Conservation (phyloP, 2,113 vertebrate genomes). For the Physeter macrocephalus region DNA sequence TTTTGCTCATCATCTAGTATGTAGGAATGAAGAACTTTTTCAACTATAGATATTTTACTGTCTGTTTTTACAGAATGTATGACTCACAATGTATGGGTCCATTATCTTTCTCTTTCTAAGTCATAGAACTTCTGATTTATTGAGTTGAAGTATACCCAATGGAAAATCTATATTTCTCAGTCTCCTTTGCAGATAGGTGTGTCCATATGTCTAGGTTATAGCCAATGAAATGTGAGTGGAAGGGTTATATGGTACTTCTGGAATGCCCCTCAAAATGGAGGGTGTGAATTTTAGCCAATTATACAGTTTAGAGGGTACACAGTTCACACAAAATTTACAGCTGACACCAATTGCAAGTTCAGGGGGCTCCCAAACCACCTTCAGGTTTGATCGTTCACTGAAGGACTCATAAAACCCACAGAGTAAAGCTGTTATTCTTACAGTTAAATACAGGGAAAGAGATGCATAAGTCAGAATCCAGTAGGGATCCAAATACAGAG, state of each 20-base stretch:
- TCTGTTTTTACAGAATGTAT: background rate
- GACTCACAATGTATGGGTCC: background rate
- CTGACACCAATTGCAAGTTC: background rate
- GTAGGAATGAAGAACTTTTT: background rate
- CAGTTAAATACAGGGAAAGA: background rate
- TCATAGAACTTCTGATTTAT: background rate
- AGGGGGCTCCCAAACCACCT: background rate
- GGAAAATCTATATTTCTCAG: background rate
- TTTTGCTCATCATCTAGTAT: background rate
- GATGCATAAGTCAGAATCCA: background rate
- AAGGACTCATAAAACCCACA: background rate
- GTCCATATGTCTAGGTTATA: background rate
- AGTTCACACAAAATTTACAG: background rate
- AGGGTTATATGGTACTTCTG: background rate
- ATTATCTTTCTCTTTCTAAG: background rate
- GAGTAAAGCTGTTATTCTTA: background rate
- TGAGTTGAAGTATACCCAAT: background rate
- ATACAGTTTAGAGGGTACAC: background rate
- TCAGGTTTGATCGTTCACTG: background rate
- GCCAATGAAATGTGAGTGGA: background rate
- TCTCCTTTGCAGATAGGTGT: background rate
- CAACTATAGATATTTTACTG: background rate
- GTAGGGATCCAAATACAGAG: rapidly evolving
- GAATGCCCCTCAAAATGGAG: background rate
- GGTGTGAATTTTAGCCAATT: background rate